Evolutionary conservation across 1,140 invertebrate genomes (phyloP), one percentile per base, ranked within the genome.

Genomic region (Solenopsis fugax): DNA sequence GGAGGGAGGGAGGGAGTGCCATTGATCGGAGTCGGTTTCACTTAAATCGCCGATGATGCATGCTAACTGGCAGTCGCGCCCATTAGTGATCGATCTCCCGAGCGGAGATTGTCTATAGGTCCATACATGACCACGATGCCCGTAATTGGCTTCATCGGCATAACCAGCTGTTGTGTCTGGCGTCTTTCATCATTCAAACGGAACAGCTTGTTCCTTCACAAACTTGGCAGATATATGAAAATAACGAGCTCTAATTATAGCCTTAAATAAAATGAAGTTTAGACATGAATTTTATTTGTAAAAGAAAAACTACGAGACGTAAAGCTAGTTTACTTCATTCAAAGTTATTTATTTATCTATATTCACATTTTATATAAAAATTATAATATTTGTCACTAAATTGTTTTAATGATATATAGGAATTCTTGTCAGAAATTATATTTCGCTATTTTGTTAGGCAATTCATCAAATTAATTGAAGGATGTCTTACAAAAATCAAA

Each of bases 31-130:
- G 80, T 73, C 54, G 80, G 69, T 85, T 85, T 67, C 62, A 85
- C 84, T 77, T 85, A 85, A 77, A 85, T 85, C 84, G 84, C 75
- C 69, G 80, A 84, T 84, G 80, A 84, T 84, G 80, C 80, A 84
- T 84, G 80, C 69, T 84, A 84, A 84, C 80, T 73, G 56, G 84
- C 75, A 77, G 84, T 81, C 72, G 72, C 75, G 84, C 50, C 84
- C 60, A 85, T 77, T 78, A 78, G 62, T 16, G 75, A 85, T 85
- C 72, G 62, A 85, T 85, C 72, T 67, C 45, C 73, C 58, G 45
- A 80, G 21, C 84, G 73, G 75, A 85, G 84, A 85, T 78, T 78
- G 84, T 85, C 84, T 76, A 80, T 65, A 80, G 75, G 75, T 78
- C 54, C 69, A 84, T 82, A 82, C 80, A 75, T 72, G 69, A 41